Base-by-base conservation (phyloP, 1,140 invertebrate species). In the Dendrolimus kikuchii region DNA sequence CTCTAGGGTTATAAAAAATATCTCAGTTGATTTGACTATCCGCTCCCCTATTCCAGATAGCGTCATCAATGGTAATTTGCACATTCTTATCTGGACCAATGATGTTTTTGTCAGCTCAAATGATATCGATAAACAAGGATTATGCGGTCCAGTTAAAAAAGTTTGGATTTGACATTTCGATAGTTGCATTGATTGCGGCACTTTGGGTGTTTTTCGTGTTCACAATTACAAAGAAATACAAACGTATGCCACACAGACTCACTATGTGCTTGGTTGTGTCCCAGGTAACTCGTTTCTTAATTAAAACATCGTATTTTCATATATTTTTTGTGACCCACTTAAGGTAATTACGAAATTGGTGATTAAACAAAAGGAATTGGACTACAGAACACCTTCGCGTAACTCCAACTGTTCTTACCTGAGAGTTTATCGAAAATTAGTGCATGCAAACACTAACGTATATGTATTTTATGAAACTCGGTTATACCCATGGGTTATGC, bases 101-200 rank as follows among this genome's bases (percentile, higher is more conserved):
- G 44, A 98, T 98, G 94, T 98, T 98, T 77, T 90, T 98, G 41
- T 98, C 97, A 0, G 96, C 96, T 5, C 96, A 96, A 89, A 93
- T 99, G 90, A 95, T 98, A 56, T 91, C 92, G 7, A 89, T 96
- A 36, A 93, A 92, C 50, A 91, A 92, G 61, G 90, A 94, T 74
- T 95, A 95, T 82, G 87, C 95, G 5, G 89, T 90, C 53, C 90
- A 96, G 62, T 75, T 98, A n/a, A 91, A 93, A 71, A 80, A 87
- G 9, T 97, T 96, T 68, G 92, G 94, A 2, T 93, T 96, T 58
- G 95, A 97, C 73, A 89, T 96, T 10, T 95, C 95, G 60, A 91
- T 96, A 40, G 88, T 94, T 4, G 92, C 95, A 6, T 79, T 93
- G 2, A 77, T 94, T 7, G 93, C 93, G 53, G 92, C 92, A 60